These are phyloP conservation scores for Tetropium fuscum DNA, from an alignment of 2,888 invertebrate species.

Conservation along the genomic window DNA sequence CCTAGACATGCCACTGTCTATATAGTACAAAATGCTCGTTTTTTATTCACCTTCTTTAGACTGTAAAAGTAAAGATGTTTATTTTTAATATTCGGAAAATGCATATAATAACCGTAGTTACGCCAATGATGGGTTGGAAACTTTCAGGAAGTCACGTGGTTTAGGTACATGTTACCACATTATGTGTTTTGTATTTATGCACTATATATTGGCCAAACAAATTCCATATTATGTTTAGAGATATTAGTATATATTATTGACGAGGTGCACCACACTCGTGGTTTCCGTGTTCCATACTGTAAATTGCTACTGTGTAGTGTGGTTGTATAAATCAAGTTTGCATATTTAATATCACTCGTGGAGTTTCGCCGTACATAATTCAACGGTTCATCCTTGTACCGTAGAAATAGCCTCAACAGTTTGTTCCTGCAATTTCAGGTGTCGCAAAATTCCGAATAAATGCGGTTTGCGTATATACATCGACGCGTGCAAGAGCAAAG, in stretches of 20 bases:
- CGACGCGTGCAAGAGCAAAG: not conserved
- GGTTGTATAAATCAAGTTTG: slow-evolving; percentile 55
- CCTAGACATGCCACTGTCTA: no score
- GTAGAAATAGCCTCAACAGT: slow-evolving; percentile 28
- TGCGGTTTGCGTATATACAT: not conserved
- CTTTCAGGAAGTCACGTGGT: no score
- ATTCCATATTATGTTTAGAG: no score
- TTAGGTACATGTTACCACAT: no score
- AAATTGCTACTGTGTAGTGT: slow-evolving; percentile 41
- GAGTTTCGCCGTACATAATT: slow-evolving; percentile 47
- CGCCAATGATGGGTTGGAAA: no score
- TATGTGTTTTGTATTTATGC: no score
- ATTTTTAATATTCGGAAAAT: no score
- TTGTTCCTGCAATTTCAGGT: slow-evolving; percentile 1
- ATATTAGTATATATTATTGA: not conserved
- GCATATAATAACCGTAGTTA: no score
- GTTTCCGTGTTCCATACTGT: slow-evolving; percentile 24
- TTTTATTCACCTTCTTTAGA: no score
- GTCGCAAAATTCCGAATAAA: not conserved
- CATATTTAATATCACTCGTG: slow-evolving; percentile 42
- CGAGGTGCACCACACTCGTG: slow-evolving; percentile 1
- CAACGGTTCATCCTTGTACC: slow-evolving; percentile 34
- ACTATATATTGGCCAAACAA: no score
- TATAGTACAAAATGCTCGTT: no score
- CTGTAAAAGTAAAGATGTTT: no score